Evolutionary conservation across 2,797 vertebrate species (phyloP).

Genomic region (Strix occidentalis): DNA sequence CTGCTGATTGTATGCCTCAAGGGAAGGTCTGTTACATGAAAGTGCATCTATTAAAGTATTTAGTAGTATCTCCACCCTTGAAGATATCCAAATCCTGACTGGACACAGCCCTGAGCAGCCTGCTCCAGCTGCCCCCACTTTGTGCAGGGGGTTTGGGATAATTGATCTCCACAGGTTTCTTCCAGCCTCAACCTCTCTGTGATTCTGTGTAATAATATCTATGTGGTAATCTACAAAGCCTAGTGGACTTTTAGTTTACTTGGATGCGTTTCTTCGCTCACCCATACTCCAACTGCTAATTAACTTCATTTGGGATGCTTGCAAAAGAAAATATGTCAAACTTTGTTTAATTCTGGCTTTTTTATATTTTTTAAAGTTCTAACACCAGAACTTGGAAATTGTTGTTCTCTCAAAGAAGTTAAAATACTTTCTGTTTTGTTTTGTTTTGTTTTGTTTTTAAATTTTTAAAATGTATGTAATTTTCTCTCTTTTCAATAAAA

Average conservation of each 20-base stretch:
- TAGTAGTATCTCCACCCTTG: background rate
- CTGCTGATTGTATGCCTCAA: background rate
- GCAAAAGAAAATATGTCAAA: background rate
- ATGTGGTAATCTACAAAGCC: background rate
- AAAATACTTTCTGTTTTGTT: background rate
- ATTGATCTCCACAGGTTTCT: background rate
- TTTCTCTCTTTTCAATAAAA: background rate
- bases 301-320: background rate
- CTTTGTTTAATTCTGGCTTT: background rate
- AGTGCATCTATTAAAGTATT: background rate
- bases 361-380: background rate
- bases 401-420: background rate
- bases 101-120: background rate
- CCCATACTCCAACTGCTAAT: background rate
- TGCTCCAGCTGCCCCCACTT: background rate
- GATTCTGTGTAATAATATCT: background rate
- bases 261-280: background rate
- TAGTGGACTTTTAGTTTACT: background rate
- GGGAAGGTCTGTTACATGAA: background rate
- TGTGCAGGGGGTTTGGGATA: background rate
- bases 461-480: rapidly evolving
- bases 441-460: too few relatives aligned
- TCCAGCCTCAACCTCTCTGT: background rate
- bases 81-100: background rate
- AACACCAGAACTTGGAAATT: background rate